Evolutionary conservation across 2,113 vertebrate species (phyloP).

Genomic region (Emydocephalus ijimae): DNA sequence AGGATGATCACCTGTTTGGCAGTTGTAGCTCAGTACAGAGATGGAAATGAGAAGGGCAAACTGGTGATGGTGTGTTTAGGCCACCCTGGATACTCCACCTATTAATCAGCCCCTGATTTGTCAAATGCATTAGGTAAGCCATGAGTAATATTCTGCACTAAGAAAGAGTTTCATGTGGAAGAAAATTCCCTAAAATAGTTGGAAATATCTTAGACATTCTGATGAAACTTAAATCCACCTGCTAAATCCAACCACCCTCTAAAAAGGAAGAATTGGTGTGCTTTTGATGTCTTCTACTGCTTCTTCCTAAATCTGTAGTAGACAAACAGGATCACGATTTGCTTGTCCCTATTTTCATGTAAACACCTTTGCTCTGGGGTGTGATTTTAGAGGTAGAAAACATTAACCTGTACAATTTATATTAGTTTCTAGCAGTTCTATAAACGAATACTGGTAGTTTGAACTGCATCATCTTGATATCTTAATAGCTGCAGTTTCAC

Average conservation of each 20-base stretch:
- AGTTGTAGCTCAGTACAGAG: background rate
- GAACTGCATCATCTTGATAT: background rate
- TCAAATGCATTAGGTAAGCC: background rate
- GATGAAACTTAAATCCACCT: background rate
- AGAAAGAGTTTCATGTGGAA: background rate
- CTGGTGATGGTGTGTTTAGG: background rate
- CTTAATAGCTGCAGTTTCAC: background rate
- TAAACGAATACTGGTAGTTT: background rate
- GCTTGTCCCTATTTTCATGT: background rate
- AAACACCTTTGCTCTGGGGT: background rate
- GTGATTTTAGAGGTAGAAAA: background rate
- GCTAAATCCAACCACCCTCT: slow-evolving; percentile 5
- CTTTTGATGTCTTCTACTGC: background rate
- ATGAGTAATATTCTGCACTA: background rate
- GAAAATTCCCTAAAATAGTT: background rate
- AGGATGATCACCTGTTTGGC: background rate
- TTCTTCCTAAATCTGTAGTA: background rate
- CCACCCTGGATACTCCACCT: background rate
- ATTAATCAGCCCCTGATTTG: background rate
- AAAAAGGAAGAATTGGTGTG: background rate
- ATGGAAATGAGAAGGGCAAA: background rate
- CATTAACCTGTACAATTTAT: background rate
- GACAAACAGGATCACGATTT: background rate
- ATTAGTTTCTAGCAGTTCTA: background rate
- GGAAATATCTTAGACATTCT: background rate